Evolutionary conservation across 2,797 vertebrate species (phyloP), one percentile per base, ranked within the genome.

Genomic region (Acestrorhynchus altus): DNA sequence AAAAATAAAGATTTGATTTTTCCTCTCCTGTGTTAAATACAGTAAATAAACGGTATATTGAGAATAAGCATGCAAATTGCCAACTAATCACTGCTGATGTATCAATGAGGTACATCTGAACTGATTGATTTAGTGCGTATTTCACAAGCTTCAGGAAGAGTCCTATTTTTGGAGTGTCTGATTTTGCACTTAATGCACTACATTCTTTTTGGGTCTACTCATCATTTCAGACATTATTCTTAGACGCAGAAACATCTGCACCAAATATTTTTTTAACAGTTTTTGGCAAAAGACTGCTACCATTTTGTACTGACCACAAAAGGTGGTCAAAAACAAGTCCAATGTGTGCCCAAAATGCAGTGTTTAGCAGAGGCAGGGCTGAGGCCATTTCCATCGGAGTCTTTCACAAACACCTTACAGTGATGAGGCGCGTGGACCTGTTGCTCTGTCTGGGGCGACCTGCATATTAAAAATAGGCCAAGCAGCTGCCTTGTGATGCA

Each of bases 381-480:
- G 22, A 15, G 72, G 16, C 71, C 57, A 3, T 47, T 77, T 66
- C 57, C 65, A 69, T 8, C 16, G 74, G 22, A 49, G 76, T 28
- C 24, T 61, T 46, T 63, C 64, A 67, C 70, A 75, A 81, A 77
- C 77, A 75, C 67, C 46, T 65, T n/a, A 2, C 59, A 63, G 67
- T 54, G 74, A 60, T 54, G 76, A 83, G 72, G 59, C 66, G 60
- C 74, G 73, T 20, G 73, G 74, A 72, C 79, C 60, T 16, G 70
- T 72, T 63, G 57, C 67, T 57, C 56, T 20, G 28, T 76, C 69
- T 69, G 47, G 74, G 26, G 59, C 64, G 81, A 82, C 82, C 79
- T 83, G 79, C 51, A 40, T 20, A 49, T 59, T 83, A 83, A 72
- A 82, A 76, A 85, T 85, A 85, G 76, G n/a, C 26, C 44, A 20